These are phyloP conservation scores for Trilocha varians DNA, from an alignment of 2,888 invertebrate genomes.

Conservation along the genomic window DNA sequence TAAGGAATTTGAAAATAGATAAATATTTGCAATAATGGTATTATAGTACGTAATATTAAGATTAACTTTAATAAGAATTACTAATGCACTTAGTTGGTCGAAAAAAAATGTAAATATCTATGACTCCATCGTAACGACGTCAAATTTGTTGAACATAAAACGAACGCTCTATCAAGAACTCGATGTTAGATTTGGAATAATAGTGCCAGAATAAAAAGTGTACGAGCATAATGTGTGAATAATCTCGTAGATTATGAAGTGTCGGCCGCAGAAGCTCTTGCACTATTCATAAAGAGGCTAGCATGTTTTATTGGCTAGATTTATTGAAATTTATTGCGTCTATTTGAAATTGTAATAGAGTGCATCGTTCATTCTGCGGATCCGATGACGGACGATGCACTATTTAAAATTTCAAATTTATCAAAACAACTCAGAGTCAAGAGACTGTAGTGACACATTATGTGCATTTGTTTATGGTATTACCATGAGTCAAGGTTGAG, in stretches of 20 bases:
- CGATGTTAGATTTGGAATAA: no score
- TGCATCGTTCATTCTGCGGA: conserved; percentile 27
- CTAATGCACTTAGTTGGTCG: no score
- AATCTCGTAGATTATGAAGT: conserved; percentile 5
- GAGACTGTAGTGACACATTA: not conserved
- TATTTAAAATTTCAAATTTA: conserved; percentile 31
- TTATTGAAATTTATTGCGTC: conserved; percentile 36
- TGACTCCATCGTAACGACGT: no score
- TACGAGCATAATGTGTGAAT: no score
- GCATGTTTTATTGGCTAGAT: conserved; percentile 17
- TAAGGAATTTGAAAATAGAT: no score
- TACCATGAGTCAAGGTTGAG: not conserved
- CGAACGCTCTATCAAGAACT: no score
- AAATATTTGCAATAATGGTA: no score
- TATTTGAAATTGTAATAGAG: conserved; percentile 37
- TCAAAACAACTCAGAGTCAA: conserved; percentile 8
- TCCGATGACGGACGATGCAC: conserved; percentile 24
- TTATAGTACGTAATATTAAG: no score
- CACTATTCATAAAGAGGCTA: conserved; percentile 7
- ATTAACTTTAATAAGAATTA: no score
- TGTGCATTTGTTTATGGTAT: not conserved
- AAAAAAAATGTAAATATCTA: no score
- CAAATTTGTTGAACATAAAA: no score
- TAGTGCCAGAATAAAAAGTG: no score
- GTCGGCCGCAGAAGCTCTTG: conserved; percentile 3